These are phyloP conservation scores for Lindbergichthys nudifrons DNA, from an alignment of 2,797 vertebrate species.

Conservation along the genomic window DNA sequence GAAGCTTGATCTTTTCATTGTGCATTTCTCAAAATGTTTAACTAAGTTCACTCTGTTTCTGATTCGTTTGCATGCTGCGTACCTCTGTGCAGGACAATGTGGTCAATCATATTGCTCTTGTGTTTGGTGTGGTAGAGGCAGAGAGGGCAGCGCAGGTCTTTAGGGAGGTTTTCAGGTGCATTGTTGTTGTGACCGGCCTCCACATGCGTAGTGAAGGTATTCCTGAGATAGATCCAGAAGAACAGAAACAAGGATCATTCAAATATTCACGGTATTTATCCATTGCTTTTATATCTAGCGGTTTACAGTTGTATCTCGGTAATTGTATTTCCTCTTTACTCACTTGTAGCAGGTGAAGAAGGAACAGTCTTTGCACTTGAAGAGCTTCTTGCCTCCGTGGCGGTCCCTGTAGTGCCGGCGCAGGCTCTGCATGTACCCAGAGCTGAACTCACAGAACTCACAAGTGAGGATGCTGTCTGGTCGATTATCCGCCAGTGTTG, in stretches of 20 bases:
- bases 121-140: constrained; percentile 99
- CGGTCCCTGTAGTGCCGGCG: constrained; percentile 97
- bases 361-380: constrained; percentile 98
- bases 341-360: constrained; percentile 99
- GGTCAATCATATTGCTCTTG: constrained; percentile 99
- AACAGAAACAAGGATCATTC: neutral
- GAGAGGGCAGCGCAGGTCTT: constrained; percentile 97
- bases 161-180: constrained; percentile 88
- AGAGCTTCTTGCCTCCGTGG: constrained; percentile 97
- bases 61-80: neutral
- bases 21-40: neutral
- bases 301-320: neutral
- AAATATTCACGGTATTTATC: neutral
- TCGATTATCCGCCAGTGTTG: constrained; percentile 77
- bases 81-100: constrained; percentile 98
- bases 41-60: neutral
- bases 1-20: neutral
- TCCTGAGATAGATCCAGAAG: constrained; percentile 80
- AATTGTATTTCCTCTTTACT: constrained; percentile 58
- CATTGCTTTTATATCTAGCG: neutral
- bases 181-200: constrained; percentile 93
- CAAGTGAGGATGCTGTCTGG: constrained; percentile 91
- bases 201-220: constrained; percentile 96
- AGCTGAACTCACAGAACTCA: constrained; percentile 99
- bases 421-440: constrained; percentile 99